Evolutionary conservation across 2,888 invertebrate species (phyloP), one percentile per base, ranked within the genome.

Genomic region (Nasonovia ribisnigri): DNA sequence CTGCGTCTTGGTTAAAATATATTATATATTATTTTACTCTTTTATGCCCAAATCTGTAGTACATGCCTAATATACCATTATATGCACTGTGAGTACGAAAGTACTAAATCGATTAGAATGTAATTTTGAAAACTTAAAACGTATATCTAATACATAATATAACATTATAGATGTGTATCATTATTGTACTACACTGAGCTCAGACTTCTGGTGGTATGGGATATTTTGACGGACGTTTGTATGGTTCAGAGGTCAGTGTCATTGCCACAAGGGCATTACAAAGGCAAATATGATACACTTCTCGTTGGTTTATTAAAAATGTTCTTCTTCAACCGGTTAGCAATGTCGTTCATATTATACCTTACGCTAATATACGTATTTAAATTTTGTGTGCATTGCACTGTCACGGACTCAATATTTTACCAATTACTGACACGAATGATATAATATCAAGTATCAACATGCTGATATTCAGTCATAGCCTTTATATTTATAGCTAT

Each of bases 211-310:
- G 42, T 46, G 36, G 86, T 48, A 92, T 42, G 48, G 87, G 87
- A 77, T 87, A 67, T 54, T 91, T 92, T 88, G 88, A 86, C 48
- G 86, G 90, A 67, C 90, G 42, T 87, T 84, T 93, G 48, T 24
- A 51, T 46, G 60, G 93, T 90, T 93, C 93, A 93, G 48, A 93
- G 93, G 93, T 13, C 93, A 90, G 42, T 93, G 93, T 93, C 93
- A 89, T 90, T 93, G 60, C 86, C 48, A 84, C 90, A 93, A 93
- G 93, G 93, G 93, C 93, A 86, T 93, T 93, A 51, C 90, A 93
- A 93, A 93, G 93, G 93, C 93, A 93, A 93, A 93, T 90, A 46
- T 90, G 20, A 86, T 36, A 86, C 48, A 87, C 24, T 26, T 86
- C 84, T 84, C 54, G 42, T 36, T 54, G 51, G 29, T 84, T 91